phyloP scores from a whole-genome alignment of 2,797 vertebrate species.

The Amblyraja radiata region DNA sequence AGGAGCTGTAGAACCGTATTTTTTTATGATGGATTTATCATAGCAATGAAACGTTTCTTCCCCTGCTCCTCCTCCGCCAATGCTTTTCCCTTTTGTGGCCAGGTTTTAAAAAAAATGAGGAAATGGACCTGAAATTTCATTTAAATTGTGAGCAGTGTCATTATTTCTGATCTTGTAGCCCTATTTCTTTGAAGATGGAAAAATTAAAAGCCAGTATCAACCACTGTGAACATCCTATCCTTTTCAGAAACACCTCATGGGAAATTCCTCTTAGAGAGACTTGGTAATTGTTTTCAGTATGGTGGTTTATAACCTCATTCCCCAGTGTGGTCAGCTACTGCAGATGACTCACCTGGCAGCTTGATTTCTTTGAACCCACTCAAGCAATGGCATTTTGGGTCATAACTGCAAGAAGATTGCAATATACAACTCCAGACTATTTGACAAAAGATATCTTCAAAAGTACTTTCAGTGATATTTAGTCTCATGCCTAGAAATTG shows the following conservation, averaged over 20 bases:
- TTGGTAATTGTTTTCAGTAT: neutral
- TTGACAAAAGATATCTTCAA: neutral
- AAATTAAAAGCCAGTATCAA: neutral
- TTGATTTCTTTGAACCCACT: conserved; percentile 4
- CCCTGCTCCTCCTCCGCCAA: too few relatives aligned
- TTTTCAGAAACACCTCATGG: neutral
- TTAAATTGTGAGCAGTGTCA: neutral
- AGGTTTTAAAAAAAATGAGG: neutral
- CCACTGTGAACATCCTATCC: neutral
- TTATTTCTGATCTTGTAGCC: neutral
- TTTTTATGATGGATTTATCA: neutral
- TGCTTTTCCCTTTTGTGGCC: too few relatives aligned
- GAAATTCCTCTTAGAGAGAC: conserved; percentile 6
- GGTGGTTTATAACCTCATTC: neutral
- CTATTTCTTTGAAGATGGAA: neutral
- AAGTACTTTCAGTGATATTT: neutral
- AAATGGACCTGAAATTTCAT: neutral
- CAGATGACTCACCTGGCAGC: neutral
- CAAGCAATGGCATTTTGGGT: conserved; percentile 23
- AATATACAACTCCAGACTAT: neutral
- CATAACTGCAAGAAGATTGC: neutral
- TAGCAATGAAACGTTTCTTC: neutral
- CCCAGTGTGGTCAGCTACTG: conserved; percentile 25
- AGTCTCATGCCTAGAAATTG: too few relatives aligned
- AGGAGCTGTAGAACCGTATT: too few relatives aligned